Conservation (phyloP, 2,113 vertebrate species). For the Scalopus aquaticus region DNA sequence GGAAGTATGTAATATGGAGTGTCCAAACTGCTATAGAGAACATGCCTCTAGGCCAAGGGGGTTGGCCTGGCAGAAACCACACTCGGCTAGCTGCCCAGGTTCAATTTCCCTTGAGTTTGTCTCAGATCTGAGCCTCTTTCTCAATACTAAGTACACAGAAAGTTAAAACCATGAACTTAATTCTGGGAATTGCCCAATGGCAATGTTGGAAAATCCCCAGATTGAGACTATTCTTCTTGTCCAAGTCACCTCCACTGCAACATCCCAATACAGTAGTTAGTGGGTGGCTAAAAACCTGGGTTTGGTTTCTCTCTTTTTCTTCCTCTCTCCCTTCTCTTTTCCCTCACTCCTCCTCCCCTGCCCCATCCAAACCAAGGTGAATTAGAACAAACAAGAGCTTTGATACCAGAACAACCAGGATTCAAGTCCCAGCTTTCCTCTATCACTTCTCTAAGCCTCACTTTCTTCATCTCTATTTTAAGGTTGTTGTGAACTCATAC, state of each 20-base stretch:
- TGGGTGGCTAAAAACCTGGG: not conserved
- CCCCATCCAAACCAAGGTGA: not conserved
- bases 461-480: not conserved
- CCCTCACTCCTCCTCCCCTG: too few relatives aligned
- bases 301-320: not conserved
- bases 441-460: not conserved
- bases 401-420: not conserved
- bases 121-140: slow-evolving; percentile 55
- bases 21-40: not conserved
- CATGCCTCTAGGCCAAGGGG: not conserved
- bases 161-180: slow-evolving; percentile 16
- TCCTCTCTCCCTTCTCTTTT: not conserved
- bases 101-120: slow-evolving; percentile 61
- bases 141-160: slow-evolving; percentile 40
- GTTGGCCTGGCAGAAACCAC: not conserved
- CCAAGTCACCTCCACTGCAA: not conserved
- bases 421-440: not conserved
- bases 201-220: slow-evolving; percentile 36
- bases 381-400: not conserved
- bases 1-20: not conserved
- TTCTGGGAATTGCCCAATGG: slow-evolving; percentile 61
- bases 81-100: not conserved
- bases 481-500: not conserved
- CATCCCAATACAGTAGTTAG: not conserved
- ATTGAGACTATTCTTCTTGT: not conserved